These are phyloP conservation scores for Sipha maydis DNA, from an alignment of 2,888 invertebrate species.

Conservation along the genomic window DNA sequence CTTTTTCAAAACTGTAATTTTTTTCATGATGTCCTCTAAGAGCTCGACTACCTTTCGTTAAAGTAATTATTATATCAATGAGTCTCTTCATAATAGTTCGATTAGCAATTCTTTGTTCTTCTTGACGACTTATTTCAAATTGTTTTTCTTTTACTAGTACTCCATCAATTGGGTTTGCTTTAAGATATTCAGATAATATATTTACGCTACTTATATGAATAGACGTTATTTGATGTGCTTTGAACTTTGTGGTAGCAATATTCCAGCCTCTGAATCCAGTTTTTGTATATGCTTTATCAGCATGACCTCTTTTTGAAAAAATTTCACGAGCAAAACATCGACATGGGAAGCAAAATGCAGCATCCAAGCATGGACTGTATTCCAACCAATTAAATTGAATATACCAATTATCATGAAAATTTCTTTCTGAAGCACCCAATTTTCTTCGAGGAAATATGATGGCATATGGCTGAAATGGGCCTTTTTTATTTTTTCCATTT, in stretches of 20 bases:
- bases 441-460: conserved; percentile 17
- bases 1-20: conserved; percentile 49
- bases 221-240: background rate
- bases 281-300: conserved; percentile 2
- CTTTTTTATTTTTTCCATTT: conserved; percentile 9
- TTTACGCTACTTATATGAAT: no score
- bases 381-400: conserved; percentile 15
- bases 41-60: conserved; percentile 64
- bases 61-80: conserved; percentile 61
- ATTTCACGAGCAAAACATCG: conserved; percentile 24
- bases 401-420: conserved; percentile 8
- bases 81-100: conserved; percentile 63
- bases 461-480: conserved; percentile 5
- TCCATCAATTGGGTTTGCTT: conserved; percentile 10
- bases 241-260: conserved; percentile 61
- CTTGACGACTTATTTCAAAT: conserved; percentile 63
- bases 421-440: conserved; percentile 1
- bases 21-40: conserved; percentile 62
- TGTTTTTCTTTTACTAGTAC: conserved; percentile 31
- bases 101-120: conserved; percentile 61
- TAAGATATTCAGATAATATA: conserved; percentile 10
- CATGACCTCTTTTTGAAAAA: background rate
- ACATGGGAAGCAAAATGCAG: conserved; percentile 58
- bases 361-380: conserved; percentile 26
- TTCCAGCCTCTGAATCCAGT: conserved; percentile 64